Evolutionary conservation across 2,797 vertebrate species (phyloP), one percentile per base, ranked within the genome.

Genomic region (Adelosebastes latens): DNA sequence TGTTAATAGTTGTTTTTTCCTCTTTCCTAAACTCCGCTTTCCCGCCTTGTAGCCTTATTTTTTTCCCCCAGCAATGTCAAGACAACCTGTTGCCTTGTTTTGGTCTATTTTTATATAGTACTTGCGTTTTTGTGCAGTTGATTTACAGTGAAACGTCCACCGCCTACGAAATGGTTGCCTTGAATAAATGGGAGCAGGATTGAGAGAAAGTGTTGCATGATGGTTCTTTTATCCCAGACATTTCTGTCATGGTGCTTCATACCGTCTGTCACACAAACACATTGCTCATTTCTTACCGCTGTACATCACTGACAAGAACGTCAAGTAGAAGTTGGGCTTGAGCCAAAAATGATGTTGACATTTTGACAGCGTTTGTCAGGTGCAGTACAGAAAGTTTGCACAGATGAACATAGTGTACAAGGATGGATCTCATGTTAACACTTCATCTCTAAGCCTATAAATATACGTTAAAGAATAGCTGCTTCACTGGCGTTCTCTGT

Each of bases 51-150:
- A 22, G 7, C 8, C 7, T 16, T 22, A 60, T 63, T 59, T 29
- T 8, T 58, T 55, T 1, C 8, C 11, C n/a, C 2, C 66, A 59
- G 70, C 68, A 63, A 58, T 69, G 55, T 25, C 62, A 60, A 68
- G 24, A 74, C 56, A 77, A 83, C 75, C 46, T 75, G 70, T 88
- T 91, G 90, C 90, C 89, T 90, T 85, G 72, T 86, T 91, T 89
- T 80, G 55, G 53, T 89, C 82, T 89, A 80, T 91, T 93, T 92
- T 92, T 85, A 71, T 89, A 87, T 49, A 86, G 58, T 71, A n/a
- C 70, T 84, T 84, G 27, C 12, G 64, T 71, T 73, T 76, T 72
- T 61, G 31, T 85, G 62, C 67, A 42, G 42, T 69, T 81, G 42
- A 56, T 79, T 79, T 55, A 58, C 81, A 76, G 74, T 60, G 11